Evolutionary conservation across 2,888 invertebrate species (phyloP).

Genomic region (Tetragnatha montana): DNA sequence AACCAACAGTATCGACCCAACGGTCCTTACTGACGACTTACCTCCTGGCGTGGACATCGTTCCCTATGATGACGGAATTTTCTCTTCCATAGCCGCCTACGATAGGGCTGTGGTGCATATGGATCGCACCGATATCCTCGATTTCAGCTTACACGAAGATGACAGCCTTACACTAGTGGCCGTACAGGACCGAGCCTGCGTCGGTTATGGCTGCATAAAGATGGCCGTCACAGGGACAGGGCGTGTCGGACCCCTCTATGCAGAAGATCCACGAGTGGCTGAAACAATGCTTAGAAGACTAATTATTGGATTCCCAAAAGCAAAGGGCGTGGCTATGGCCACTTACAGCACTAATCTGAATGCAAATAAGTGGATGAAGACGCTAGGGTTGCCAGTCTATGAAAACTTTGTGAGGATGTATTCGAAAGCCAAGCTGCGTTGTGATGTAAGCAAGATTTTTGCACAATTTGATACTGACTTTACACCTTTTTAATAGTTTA

Average conservation of each 20-base stretch:
- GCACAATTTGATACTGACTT: constrained; percentile 12
- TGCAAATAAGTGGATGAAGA: background rate
- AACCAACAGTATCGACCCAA: background rate
- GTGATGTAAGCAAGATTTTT: constrained; percentile 17
- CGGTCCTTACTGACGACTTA: background rate
- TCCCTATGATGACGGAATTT: background rate
- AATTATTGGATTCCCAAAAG: background rate
- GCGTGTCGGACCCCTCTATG: background rate
- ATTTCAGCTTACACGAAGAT: constrained; percentile 1
- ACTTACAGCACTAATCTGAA: background rate
- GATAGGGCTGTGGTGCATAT: background rate
- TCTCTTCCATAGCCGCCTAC: background rate
- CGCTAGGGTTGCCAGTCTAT: background rate
- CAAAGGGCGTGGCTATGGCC: background rate
- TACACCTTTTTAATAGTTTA: background rate
- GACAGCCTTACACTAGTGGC: background rate
- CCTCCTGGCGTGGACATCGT: background rate
- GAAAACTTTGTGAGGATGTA: background rate
- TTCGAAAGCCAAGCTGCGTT: background rate
- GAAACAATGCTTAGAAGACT: constrained; percentile 8
- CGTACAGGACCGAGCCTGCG: background rate
- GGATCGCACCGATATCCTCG: background rate
- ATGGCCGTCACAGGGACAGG: background rate
- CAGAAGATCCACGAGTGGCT: background rate
- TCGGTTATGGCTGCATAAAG: constrained; percentile 13